Evolutionary conservation across 2,888 invertebrate species (phyloP).

Genomic region (Drosophila aldrichi): DNA sequence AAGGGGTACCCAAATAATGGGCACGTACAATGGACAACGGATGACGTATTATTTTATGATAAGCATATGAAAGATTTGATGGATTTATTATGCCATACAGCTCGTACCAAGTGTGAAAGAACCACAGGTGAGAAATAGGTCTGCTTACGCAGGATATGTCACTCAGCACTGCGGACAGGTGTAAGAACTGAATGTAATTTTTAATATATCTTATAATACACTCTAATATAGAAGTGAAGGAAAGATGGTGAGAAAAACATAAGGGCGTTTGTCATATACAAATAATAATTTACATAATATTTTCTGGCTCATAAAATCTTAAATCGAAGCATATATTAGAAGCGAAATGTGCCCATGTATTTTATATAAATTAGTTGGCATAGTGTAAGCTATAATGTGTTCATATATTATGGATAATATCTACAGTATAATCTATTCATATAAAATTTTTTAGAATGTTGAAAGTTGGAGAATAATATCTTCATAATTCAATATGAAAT

Average conservation of each 20-base stretch:
- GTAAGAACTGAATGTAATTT: conserved; percentile 11
- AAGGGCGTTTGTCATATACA: background rate
- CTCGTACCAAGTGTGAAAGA: conserved; percentile 44
- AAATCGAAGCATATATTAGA: no score
- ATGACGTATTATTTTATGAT: conserved; percentile 76
- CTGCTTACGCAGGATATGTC: conserved; percentile 53
- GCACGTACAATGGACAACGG: conserved; percentile 38
- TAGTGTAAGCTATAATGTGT: no score
- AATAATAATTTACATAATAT: no score
- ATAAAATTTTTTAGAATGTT: no score
- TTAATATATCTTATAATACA: background rate
- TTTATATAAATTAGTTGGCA: no score
- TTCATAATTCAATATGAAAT: no score
- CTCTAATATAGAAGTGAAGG: background rate
- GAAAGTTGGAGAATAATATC: no score
- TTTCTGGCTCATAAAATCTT: no score
- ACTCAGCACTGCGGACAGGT: conserved; percentile 51
- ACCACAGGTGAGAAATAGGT: conserved; percentile 25
- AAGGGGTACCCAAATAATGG: conserved; percentile 60
- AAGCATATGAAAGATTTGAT: conserved; percentile 72
- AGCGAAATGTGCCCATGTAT: no score
- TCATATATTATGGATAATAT: no score
- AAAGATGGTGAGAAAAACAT: background rate
- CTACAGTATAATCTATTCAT: no score
- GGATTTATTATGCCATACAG: conserved; percentile 66